Base-by-base conservation (phyloP, 2,113 vertebrate species). In the Alethe diademata region DNA sequence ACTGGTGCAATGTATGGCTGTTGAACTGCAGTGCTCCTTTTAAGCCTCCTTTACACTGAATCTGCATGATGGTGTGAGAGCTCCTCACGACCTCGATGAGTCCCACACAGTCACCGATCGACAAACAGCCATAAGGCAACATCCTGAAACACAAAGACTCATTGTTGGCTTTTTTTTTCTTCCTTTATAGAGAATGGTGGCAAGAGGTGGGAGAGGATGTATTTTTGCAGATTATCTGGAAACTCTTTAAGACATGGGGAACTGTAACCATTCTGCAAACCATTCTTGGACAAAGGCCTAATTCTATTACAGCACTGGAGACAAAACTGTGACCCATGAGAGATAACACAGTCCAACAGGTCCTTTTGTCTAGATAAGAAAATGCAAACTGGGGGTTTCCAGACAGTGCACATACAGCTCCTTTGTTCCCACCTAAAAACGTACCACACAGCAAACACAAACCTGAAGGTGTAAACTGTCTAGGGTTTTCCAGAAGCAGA, bases 61-160 rank as follows among this genome's bases (percentile, higher is more conserved):
- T 99, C 96, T 99, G 99, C 99, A 99, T 99, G 97, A 99, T 99
- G 3, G 99, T 99, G 96, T 99, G 99, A 69, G 99, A 99, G 97
- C 98, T 99, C 78, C 99, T 98, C 66, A 99, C 99, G n/a, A 99
- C 99, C 91, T 99, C 99, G 12, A 99, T 99, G 69, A 99, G 99
- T 42, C 99, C 99, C 92, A 99, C 99, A 10, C 99, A 99, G 96
- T 99, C 99, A 56, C 99, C 99, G 19, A 99, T 98, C 0, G 99
- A 99, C 88, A 99, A 97, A 91, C 99, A 99, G 62, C 99, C 99
- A 36, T 99, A 99, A 36, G 99, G 99, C 71, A 99, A 97, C 99
- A 99, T 99, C 98, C 99, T 99, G 96, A 56, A 96, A 71, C 38
- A 96, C 48, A 92, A 85, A 95, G 28, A 10, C 19, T 29, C 38